A percentile compares a stretch with the other conserved stretches of the same genome.
Evolutionary conservation across 1,140 invertebrate genomes (phyloP).

Genomic region (Hormaphis cornu): DNA sequence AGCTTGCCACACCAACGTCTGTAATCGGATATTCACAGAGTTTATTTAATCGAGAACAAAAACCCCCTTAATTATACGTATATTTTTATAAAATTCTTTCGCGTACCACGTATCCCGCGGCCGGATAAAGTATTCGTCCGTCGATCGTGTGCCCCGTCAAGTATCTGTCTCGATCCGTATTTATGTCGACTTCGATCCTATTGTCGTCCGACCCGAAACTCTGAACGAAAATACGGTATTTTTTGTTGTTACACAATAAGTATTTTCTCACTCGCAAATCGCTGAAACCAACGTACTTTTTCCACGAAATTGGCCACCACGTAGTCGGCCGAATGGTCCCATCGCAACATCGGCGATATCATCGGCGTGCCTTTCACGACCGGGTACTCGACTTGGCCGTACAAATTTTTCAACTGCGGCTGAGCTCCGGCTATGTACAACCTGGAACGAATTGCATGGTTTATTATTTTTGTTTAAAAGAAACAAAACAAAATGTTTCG

Average conservation of each 20-base stretch:
- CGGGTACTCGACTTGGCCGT: constrained; percentile 55
- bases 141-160: constrained; percentile 82
- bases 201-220: background rate
- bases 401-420: constrained; percentile 51
- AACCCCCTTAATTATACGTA: background rate
- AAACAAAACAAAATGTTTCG: no score
- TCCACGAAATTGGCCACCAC: background rate
- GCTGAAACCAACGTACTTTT: background rate
- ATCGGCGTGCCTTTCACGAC: constrained; percentile 64
- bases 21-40: no score
- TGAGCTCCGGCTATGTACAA: constrained; percentile 57
- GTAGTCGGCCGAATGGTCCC: constrained; percentile 48
- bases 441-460: constrained; percentile 45
- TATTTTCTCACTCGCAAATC: background rate
- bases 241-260: background rate
- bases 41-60: constrained; percentile 10
- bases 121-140: constrained; percentile 84
- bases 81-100: background rate
- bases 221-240: background rate
- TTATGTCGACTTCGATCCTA: background rate
- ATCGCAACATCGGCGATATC: constrained; percentile 58
- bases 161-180: constrained; percentile 54
- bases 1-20: constrained; percentile 79
- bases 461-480: no score
- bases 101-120: constrained; percentile 80